These are phyloP conservation scores for Cassiopea xamachana DNA, from an alignment of 30 jellyfish, hydroid and myxozoan species.

Conservation along the genomic window DNA sequence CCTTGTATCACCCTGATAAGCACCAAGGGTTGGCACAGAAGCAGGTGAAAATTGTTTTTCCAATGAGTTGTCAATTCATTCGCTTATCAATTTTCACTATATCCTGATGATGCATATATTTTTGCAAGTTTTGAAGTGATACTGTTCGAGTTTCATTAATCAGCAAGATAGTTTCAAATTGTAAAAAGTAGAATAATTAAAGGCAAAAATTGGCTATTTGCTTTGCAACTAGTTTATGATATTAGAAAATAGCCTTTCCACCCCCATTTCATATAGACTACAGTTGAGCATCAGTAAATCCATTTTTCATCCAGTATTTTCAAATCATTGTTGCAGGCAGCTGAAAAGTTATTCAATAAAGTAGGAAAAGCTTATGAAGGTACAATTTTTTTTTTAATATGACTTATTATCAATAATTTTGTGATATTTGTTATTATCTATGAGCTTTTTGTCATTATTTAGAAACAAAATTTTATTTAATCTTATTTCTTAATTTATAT, in stretches of 20 bases:
- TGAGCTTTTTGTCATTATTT: not conserved
- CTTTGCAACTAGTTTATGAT: too few species aligned
- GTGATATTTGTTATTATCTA: not conserved
- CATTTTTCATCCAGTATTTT: too few species aligned
- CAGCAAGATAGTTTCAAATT: too few species aligned
- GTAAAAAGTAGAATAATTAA: too few species aligned
- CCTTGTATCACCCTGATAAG: slow-evolving; percentile 94
- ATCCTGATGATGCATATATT: too few species aligned
- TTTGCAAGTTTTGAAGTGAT: too few species aligned
- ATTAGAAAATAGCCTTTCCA: too few species aligned
- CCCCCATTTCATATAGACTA: too few species aligned
- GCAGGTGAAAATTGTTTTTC: slow-evolving; percentile 52
- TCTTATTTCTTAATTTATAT: not conserved
- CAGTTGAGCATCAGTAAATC: too few species aligned
- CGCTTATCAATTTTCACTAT: too few species aligned
- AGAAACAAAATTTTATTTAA: not conserved
- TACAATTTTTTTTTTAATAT: not conserved
- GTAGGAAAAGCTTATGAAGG: slow-evolving; percentile 96
- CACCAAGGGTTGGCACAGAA: slow-evolving; percentile 79
- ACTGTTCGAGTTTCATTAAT: too few species aligned
- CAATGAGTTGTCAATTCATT: not conserved
- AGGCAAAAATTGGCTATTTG: too few species aligned
- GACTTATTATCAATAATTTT: not conserved
- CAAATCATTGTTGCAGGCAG: slow-evolving; percentile 56
- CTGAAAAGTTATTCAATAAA: slow-evolving; percentile 72